Conservation (phyloP, 2,113 vertebrate species). For the Pongo abelii region DNA sequence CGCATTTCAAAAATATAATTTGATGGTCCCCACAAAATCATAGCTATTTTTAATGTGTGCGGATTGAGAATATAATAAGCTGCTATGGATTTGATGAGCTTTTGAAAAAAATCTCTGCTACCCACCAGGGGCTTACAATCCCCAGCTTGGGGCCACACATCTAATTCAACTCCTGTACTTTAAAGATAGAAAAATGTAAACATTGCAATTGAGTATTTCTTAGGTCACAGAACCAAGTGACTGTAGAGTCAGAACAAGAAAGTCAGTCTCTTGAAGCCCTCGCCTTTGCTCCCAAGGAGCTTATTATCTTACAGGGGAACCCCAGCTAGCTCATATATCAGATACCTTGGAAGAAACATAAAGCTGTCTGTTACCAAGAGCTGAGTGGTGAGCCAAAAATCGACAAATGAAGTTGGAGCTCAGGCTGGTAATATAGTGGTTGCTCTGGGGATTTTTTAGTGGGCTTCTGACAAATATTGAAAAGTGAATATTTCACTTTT, state of each 20-base stretch:
- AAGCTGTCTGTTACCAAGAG: not conserved
- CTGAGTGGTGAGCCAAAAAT: not conserved
- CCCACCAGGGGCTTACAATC: not conserved
- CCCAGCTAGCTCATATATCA: rapidly evolving
- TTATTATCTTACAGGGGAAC: not conserved
- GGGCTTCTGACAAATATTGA: not conserved
- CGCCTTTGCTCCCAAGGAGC: not conserved
- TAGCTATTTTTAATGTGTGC: not conserved
- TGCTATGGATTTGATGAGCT: not conserved
- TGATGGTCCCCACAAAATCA: not conserved
- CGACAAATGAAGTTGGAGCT: not conserved
- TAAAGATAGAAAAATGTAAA: not conserved
- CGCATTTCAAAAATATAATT: not conserved
- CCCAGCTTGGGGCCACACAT: not conserved
- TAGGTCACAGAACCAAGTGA: not conserved
- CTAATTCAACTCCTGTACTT: not conserved
- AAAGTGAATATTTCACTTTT: not conserved
- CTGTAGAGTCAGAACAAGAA: not conserved
- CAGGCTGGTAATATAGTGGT: not conserved
- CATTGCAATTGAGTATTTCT: not conserved
- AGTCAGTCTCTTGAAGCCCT: not conserved
- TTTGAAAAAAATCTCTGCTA: not conserved
- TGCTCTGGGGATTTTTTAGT: not conserved
- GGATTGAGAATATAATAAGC: not conserved
- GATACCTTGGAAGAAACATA: not conserved